These are phyloP conservation scores for Ceraclea dissimilis DNA, from an alignment of 2,888 invertebrate genomes.

Conservation along the genomic window DNA sequence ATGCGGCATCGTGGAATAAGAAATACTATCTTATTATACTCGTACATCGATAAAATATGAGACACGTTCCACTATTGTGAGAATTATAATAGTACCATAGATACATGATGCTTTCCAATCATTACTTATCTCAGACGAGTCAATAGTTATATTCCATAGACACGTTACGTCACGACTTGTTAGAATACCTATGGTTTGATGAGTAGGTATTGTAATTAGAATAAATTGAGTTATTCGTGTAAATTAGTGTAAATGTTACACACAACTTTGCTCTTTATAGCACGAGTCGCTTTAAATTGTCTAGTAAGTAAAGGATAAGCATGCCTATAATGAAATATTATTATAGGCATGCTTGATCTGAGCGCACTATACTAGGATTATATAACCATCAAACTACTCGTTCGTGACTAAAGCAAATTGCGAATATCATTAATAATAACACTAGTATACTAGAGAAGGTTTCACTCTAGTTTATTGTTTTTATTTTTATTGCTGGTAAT, in stretches of 20 bases:
- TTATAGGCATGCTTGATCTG: too few species aligned
- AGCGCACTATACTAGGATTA: neutral
- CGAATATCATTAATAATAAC: slow-evolving; percentile 1
- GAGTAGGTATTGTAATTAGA: neutral
- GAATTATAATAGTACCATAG: too few species aligned
- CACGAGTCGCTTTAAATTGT: neutral
- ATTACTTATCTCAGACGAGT: too few species aligned
- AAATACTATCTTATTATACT: too few species aligned
- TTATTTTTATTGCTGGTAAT: neutral
- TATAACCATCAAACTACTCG: neutral
- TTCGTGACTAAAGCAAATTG: neutral
- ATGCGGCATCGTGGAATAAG: too few species aligned
- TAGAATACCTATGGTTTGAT: too few species aligned
- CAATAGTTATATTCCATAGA: too few species aligned
- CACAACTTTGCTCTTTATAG: neutral
- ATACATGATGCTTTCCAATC: too few species aligned
- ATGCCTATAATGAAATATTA: too few species aligned
- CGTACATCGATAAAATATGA: too few species aligned
- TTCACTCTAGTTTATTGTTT: neutral
- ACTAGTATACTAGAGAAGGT: neutral
- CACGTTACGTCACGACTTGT: too few species aligned
- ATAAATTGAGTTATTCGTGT: neutral
- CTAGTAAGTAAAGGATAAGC: neutral
- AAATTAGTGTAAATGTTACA: neutral
- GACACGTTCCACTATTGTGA: too few species aligned